These are phyloP conservation scores for Urophycis tenuis DNA, from an alignment of 2,797 vertebrate genomes.

Conservation along the genomic window DNA sequence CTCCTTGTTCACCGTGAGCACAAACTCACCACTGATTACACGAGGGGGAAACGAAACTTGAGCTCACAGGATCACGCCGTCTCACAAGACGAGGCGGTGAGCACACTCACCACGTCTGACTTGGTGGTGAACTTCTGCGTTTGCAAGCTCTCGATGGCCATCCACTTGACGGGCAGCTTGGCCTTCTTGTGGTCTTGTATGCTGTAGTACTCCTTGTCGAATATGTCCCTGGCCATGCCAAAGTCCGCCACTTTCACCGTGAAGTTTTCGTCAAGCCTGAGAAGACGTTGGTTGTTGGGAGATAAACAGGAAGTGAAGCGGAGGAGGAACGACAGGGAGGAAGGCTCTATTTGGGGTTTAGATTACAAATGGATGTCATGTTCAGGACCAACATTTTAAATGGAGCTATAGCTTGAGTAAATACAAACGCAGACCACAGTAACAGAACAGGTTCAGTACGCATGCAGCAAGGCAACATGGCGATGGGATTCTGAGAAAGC, in stretches of 20 bases:
- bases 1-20: not conserved
- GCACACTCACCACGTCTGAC: conserved; percentile 87
- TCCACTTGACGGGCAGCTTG: conserved; percentile 95
- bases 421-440: too few species aligned
- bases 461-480: not conserved
- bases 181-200: conserved; percentile 77
- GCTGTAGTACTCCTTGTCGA: conserved; percentile 96
- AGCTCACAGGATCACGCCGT: not conserved
- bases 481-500: not conserved
- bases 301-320: not conserved
- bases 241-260: conserved; percentile 97
- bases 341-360: too few species aligned
- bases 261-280: conserved; percentile 87
- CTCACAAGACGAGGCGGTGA: not conserved
- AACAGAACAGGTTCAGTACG: too few species aligned
- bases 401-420: too few species aligned
- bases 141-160: conserved; percentile 94
- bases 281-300: not conserved
- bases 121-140: conserved; percentile 95
- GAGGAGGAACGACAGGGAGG: too few species aligned
- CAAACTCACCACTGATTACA: not conserved
- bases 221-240: conserved; percentile 86
- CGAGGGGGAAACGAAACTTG: not conserved
- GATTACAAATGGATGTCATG: too few species aligned
- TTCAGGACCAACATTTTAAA: too few species aligned